Conservation (phyloP, 2,888 invertebrate species). For the Cataglyphis albicans region DNA sequence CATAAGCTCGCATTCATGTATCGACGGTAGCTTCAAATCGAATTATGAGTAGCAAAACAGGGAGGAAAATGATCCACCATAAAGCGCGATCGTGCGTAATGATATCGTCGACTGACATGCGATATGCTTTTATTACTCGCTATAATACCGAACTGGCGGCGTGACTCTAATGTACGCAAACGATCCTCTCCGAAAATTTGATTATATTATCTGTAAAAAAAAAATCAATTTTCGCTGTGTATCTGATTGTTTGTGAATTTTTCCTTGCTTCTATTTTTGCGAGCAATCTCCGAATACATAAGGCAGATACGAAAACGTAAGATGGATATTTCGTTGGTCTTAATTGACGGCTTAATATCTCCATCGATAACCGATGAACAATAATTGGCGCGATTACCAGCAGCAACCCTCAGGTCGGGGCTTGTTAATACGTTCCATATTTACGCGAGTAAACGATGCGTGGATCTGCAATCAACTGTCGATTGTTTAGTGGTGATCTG, state of each 20-base stretch:
- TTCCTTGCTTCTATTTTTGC: neutral
- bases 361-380: slow-evolving; percentile 69
- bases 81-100: slow-evolving; percentile 59
- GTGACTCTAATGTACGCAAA: neutral
- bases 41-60: slow-evolving; percentile 56
- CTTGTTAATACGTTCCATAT: slow-evolving; percentile 72
- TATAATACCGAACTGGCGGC: slow-evolving; percentile 35
- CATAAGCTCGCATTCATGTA: slow-evolving; percentile 31
- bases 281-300: neutral
- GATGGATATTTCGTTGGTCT: slow-evolving; percentile 27
- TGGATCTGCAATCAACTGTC: slow-evolving; percentile 75
- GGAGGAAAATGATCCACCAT: slow-evolving; percentile 55
- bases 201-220: neutral
- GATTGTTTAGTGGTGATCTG: slow-evolving; percentile 79
- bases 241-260: too few relatives aligned
- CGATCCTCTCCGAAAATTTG: slow-evolving; percentile 6
- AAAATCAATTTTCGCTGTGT: neutral
- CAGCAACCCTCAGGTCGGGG: slow-evolving; percentile 57
- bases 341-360: slow-evolving; percentile 67
- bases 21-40: slow-evolving; percentile 43
- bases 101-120: slow-evolving; percentile 51
- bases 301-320: neutral
- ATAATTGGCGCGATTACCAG: slow-evolving; percentile 72
- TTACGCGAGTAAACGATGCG: slow-evolving; percentile 69
- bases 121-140: slow-evolving; percentile 42